Conservation (phyloP, 2,797 vertebrate species). For the Cossypha polioptera region DNA sequence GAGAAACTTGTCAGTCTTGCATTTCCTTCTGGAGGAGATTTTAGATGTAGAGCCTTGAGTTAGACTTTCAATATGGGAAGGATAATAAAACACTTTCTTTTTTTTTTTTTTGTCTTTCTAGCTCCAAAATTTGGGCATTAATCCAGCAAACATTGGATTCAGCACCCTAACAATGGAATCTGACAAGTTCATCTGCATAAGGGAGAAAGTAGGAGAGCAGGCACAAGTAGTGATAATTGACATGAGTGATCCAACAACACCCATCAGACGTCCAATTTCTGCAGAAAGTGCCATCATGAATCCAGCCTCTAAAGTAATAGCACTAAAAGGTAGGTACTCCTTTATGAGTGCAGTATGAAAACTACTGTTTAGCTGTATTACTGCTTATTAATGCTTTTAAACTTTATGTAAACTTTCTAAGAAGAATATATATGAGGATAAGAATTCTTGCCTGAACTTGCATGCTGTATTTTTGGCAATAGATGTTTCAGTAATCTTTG, state of each 20-base stretch:
- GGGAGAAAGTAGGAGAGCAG: conserved; percentile 92
- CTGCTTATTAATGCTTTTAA: neutral
- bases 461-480: conserved; percentile 8
- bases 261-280: conserved; percentile 87
- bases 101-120: conserved; percentile 59
- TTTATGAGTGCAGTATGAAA: neutral
- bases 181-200: conserved; percentile 92
- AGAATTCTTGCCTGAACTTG: neutral
- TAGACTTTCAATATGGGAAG: neutral
- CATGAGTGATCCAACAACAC: conserved; percentile 85
- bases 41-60: neutral
- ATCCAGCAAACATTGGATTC: conserved; percentile 90
- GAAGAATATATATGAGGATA: neutral
- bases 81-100: neutral
- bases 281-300: conserved; percentile 96
- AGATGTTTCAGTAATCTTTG: conserved; percentile 3
- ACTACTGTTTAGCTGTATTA: neutral
- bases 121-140: conserved; percentile 93
- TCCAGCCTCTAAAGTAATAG: conserved; percentile 92
- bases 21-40: neutral
- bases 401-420: neutral
- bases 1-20: neutral
- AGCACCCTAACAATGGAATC: conserved; percentile 95
- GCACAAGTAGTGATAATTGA: conserved; percentile 92
- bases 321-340: conserved; percentile 85